These are phyloP conservation scores for Oscheius sp. DNA, from an alignment of 1,140 invertebrate genomes.

Conservation along the genomic window DNA sequence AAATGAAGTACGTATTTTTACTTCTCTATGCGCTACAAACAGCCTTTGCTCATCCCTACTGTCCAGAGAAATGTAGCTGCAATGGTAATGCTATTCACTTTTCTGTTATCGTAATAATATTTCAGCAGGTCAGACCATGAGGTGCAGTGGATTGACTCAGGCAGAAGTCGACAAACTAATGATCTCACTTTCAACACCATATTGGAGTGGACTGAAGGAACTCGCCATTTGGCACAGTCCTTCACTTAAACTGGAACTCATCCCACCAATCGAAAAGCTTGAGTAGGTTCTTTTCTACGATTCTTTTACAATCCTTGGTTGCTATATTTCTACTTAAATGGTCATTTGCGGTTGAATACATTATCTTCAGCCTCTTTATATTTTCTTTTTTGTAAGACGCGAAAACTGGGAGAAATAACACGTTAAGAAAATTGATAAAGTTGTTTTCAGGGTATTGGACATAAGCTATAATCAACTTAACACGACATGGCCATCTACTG, in stretches of 20 bases:
- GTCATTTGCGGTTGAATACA: no score
- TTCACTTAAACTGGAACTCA: background rate
- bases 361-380: no score
- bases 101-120: background rate
- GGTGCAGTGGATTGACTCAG: background rate
- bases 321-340: no score
- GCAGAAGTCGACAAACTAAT: background rate
- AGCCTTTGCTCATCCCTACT: background rate
- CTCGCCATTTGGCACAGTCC: background rate
- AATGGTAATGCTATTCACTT: background rate
- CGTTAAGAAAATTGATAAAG: background rate
- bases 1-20: background rate
- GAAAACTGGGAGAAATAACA: background rate
- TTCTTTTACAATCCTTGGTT: no score
- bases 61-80: background rate
- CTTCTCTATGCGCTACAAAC: background rate
- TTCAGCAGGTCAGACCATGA: background rate
- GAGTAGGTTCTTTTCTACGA: background rate
- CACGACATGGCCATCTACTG: background rate
- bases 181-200: background rate
- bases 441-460: background rate
- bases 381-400: no score
- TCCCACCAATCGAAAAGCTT: background rate
- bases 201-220: background rate
- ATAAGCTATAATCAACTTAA: background rate